Conservation (phyloP, 2,888 invertebrate species). For the Sesia bembeciformis region DNA sequence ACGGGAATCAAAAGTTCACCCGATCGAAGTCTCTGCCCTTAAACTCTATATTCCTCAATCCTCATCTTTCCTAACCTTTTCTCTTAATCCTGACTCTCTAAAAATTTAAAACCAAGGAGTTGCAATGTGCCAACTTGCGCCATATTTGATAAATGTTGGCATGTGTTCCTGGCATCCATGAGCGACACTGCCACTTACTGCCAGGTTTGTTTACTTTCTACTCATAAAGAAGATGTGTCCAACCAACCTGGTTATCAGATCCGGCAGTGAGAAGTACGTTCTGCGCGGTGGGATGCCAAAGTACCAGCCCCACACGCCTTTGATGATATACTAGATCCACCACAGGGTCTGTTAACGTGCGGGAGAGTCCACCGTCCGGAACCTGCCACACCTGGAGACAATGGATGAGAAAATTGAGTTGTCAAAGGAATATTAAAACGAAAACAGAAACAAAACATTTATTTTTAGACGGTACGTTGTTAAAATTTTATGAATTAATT, state of each 20-base stretch:
- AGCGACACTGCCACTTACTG: no score
- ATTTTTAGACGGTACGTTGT: background rate
- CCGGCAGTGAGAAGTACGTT: conserved; percentile 96
- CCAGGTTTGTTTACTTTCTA: no score
- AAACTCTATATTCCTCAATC: no score
- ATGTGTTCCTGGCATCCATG: background rate
- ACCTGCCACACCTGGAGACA: conserved; percentile 88
- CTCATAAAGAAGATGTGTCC: background rate
- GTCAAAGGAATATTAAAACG: background rate
- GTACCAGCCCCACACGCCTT: conserved; percentile 91
- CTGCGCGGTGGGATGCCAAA: conserved; percentile 98
- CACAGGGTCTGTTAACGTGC: conserved; percentile 93
- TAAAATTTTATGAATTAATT: conserved; percentile 1
- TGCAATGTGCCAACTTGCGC: background rate
- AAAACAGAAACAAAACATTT: background rate
- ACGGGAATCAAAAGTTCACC: no score
- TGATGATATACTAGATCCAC: conserved; percentile 95
- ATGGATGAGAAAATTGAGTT: no score
- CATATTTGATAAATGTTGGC: background rate
- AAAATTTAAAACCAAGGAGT: background rate
- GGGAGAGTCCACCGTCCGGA: conserved; percentile 90
- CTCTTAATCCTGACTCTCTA: no score
- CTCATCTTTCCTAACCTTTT: no score
- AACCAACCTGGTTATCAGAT: conserved; percentile 87
- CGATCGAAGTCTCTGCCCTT: no score